These are phyloP conservation scores for Natator depressus DNA, from an alignment of 2,113 vertebrate species.

Conservation along the genomic window DNA sequence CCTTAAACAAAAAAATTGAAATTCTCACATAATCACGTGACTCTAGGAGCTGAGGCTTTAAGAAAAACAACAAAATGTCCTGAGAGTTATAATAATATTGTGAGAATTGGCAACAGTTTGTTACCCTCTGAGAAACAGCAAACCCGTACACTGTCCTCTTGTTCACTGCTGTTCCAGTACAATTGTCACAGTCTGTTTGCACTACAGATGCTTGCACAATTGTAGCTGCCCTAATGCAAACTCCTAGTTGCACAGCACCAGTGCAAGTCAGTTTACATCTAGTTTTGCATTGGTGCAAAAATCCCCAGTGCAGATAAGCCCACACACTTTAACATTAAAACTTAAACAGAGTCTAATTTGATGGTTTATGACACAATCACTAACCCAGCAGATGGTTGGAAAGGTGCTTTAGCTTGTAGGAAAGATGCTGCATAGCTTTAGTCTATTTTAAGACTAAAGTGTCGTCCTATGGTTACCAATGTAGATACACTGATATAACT, in stretches of 20 bases:
- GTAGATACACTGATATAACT: background rate
- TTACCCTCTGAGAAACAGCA: background rate
- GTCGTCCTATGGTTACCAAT: background rate
- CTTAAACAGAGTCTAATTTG: background rate
- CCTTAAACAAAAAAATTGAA: background rate
- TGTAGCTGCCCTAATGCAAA: accelerated
- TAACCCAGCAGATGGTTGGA: background rate
- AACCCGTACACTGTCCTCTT: background rate
- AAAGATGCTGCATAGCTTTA: constrained; percentile 3
- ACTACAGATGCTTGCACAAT: background rate
- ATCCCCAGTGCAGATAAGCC: background rate
- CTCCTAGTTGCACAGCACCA: background rate
- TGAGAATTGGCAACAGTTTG: background rate
- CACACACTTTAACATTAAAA: background rate
- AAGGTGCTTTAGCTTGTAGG: background rate
- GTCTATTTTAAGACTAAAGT: background rate
- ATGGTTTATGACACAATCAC: accelerated
- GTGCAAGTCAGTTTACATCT: background rate
- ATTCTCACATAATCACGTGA: accelerated
- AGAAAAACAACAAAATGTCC: background rate
- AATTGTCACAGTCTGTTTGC: background rate
- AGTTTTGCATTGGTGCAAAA: background rate
- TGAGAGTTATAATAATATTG: background rate
- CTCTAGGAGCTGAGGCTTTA: background rate
- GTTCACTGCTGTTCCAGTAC: background rate